Conservation (phyloP, 2,113 vertebrate species). For the Bombycilla garrulus region DNA sequence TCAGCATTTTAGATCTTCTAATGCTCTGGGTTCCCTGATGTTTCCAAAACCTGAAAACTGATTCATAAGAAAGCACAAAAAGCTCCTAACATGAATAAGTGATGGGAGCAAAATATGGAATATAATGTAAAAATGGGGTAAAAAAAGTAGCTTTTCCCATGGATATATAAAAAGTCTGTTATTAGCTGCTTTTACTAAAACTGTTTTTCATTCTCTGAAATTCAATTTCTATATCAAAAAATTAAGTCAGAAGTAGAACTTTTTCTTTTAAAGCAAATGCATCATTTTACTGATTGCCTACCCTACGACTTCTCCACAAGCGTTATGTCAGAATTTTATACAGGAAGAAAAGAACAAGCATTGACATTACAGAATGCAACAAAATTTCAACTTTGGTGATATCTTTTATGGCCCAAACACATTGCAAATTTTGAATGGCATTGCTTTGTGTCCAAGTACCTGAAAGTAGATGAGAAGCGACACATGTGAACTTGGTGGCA, state of each 20-base stretch:
- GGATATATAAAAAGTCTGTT: background rate
- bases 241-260: background rate
- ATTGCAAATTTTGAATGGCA: background rate
- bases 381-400: background rate
- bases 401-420: background rate
- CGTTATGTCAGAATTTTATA: background rate
- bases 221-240: background rate
- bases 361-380: background rate
- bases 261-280: background rate
- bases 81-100: background rate
- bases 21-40: background rate
- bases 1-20: background rate
- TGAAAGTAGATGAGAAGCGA: background rate
- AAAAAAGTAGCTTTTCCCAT: background rate
- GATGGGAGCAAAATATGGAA: background rate
- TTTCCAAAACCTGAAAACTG: background rate
- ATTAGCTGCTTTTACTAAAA: background rate
- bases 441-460: background rate
- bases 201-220: background rate
- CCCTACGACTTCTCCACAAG: background rate
- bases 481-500: background rate
- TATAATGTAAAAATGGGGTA: background rate
- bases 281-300: background rate
- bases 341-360: background rate
- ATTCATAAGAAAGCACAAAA: background rate